phyloP scores from a whole-genome alignment of 30 jellyfish, hydroid and myxozoan genomes.

The Sanderia malayensis region DNA sequence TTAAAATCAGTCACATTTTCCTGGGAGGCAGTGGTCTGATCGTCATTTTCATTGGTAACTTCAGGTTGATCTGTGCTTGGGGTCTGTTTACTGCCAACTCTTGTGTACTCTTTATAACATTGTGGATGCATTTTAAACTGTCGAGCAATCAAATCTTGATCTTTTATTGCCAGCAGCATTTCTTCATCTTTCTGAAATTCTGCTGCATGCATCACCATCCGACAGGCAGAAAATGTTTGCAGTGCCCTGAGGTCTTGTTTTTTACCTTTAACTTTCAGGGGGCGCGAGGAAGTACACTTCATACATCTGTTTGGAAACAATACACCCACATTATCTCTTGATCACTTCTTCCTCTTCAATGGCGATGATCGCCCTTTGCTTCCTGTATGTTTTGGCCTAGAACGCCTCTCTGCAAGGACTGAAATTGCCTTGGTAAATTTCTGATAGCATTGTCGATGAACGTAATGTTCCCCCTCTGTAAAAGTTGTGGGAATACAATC shows the following conservation, averaged over 20 bases:
- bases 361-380: neutral
- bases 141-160: slow-evolving; percentile 1
- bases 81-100: too few species aligned
- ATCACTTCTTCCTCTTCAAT: neutral
- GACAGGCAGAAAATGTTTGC: slow-evolving; percentile 23
- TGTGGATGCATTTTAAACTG: neutral
- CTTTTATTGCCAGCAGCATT: slow-evolving; percentile 13
- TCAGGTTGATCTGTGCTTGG: neutral
- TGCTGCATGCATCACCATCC: slow-evolving; percentile 16
- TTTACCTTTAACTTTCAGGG: too few species aligned
- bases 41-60: neutral
- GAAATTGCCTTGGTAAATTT: neutral
- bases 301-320: slow-evolving; percentile 19
- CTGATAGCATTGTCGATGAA: neutral
- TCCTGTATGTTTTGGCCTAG: neutral
- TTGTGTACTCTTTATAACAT: slow-evolving; percentile 1
- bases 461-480: neutral
- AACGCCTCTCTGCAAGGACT: neutral
- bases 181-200: slow-evolving; percentile 17
- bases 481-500: neutral
- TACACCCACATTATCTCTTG: neutral
- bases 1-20: slow-evolving; percentile 13
- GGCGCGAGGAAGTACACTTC: slow-evolving; percentile 11
- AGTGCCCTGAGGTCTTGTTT: neutral
- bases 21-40: neutral